Percentiles rank a stretch among this genome's conserved stretches.
These are phyloP conservation scores for Haliclona indistincta DNA, from an alignment of 37 sponge, comb jelly and placozoan genomes.

Conservation along the genomic window DNA sequence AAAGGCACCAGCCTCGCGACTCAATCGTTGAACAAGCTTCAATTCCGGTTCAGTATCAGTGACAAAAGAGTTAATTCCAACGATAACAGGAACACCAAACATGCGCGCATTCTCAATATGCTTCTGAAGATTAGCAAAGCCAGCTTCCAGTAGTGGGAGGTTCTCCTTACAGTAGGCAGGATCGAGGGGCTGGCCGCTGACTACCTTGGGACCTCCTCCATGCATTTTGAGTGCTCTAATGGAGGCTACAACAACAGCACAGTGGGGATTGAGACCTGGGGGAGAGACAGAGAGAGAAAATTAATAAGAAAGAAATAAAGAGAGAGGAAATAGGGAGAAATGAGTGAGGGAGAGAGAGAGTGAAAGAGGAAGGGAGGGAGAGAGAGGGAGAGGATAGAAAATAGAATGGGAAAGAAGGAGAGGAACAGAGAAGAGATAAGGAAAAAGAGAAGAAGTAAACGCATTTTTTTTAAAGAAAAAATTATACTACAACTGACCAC, in stretches of 20 bases:
- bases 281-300: too few relatives aligned
- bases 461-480: too few relatives aligned
- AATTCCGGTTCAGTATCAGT: constrained; percentile 82
- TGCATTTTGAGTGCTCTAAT: constrained; percentile 99
- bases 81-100: constrained; percentile 95
- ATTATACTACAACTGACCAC: constrained; percentile 83
- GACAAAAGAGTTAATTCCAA: constrained; percentile 85
- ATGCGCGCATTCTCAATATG: constrained; percentile 92
- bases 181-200: constrained; percentile 83
- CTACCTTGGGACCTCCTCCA: constrained; percentile 95
- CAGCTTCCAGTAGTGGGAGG: constrained; percentile 63
- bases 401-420: too few relatives aligned
- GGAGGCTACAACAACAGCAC: constrained; percentile 93
- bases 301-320: too few relatives aligned
- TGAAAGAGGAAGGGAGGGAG: too few relatives aligned
- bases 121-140: constrained; percentile 82
- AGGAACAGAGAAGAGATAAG: too few relatives aligned
- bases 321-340: too few relatives aligned
- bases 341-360: too few relatives aligned
- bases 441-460: too few relatives aligned
- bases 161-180: constrained; percentile 77
- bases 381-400: background rate
- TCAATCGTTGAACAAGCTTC: constrained; percentile 72
- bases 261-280: constrained; percentile 90
- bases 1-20: constrained; percentile 76